Conservation (phyloP, 2,888 invertebrate species). For the Brachyopa scutellaris region DNA sequence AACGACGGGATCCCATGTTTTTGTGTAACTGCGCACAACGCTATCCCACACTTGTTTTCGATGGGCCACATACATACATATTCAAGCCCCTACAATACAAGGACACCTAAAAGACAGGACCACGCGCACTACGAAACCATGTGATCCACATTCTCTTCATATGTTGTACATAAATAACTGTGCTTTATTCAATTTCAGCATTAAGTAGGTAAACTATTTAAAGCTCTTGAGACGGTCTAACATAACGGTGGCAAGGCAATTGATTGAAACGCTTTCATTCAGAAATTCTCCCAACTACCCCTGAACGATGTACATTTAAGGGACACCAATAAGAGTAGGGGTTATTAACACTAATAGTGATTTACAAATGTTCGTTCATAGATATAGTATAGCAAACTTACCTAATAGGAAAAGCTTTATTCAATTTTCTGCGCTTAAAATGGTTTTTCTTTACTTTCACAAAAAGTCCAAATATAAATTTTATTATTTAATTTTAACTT, state of each 20-base stretch:
- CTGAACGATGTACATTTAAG: no score
- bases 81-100: background rate
- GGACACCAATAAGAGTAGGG: background rate
- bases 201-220: slow-evolving; percentile 57
- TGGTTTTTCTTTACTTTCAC: slow-evolving; percentile 9
- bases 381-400: slow-evolving; percentile 29
- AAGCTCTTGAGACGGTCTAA: slow-evolving; percentile 57
- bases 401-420: slow-evolving; percentile 63
- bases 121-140: slow-evolving; percentile 58
- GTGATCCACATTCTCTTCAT: slow-evolving; percentile 38
- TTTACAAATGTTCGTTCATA: background rate
- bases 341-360: slow-evolving; percentile 8
- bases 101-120: slow-evolving; percentile 19
- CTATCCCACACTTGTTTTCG: background rate
- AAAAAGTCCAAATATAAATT: slow-evolving; percentile 18
- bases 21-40: slow-evolving; percentile 52
- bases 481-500: slow-evolving; percentile 29
- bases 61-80: background rate
- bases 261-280: slow-evolving; percentile 67
- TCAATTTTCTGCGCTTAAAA: slow-evolving; percentile 25
- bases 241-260: background rate
- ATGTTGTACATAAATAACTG: slow-evolving; percentile 9
- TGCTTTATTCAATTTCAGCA: slow-evolving; percentile 57
- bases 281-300: slow-evolving; percentile 37
- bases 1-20: slow-evolving; percentile 7